Evolutionary conservation across 2,113 vertebrate species (phyloP).

Genomic region (Colistium nudipinnis): DNA sequence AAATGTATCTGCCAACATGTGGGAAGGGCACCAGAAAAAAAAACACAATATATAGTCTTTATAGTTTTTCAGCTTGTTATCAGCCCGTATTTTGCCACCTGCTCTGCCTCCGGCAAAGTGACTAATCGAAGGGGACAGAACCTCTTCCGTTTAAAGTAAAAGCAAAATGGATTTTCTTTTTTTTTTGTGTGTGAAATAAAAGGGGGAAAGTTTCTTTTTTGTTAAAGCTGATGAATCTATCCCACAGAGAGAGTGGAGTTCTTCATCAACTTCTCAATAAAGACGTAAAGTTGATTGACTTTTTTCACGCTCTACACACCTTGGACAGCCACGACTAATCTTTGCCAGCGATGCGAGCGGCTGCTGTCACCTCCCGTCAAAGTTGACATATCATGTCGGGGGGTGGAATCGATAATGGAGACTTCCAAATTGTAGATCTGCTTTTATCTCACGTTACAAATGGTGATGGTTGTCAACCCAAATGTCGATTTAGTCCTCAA

Average conservation of each 20-base stretch:
- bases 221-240: conserved; percentile 23
- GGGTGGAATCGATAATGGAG: conserved; percentile 6
- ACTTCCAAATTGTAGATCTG: neutral
- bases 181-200: no score
- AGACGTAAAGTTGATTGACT: neutral
- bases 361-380: conserved; percentile 18
- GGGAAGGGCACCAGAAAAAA: neutral
- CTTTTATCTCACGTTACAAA: neutral
- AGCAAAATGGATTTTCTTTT: neutral
- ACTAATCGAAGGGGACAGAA: conserved; percentile 13
- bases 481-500: neutral
- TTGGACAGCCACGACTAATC: conserved; percentile 30
- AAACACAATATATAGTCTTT: neutral
- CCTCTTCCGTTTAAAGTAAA: conserved; percentile 24
- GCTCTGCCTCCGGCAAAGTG: conserved; percentile 8
- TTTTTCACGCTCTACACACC: conserved; percentile 8
- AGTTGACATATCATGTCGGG: conserved; percentile 14
- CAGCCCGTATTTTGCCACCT: conserved; percentile 4
- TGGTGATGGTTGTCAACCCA: neutral
- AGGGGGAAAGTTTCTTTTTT: conserved; percentile 15
- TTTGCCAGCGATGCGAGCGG: conserved; percentile 10
- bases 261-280: conserved; percentile 10
- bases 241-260: neutral
- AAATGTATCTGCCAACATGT: conserved; percentile 10
- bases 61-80: conserved; percentile 14